phyloP scores from a whole-genome alignment of 2,797 vertebrate species.

The Oreonectes daqikongensis region DNA sequence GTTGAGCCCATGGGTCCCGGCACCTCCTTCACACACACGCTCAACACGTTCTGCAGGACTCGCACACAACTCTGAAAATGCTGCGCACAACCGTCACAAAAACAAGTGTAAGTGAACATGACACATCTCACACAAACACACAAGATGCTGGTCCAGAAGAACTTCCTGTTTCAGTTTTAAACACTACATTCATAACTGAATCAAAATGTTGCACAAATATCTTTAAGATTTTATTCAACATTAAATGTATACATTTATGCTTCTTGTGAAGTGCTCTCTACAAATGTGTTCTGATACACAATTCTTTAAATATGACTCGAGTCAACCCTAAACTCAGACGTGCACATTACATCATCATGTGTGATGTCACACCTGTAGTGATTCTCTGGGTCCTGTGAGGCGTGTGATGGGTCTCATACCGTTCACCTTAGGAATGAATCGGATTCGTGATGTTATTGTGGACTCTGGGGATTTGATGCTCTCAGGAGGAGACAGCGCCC shows the following conservation, averaged over 20 bases:
- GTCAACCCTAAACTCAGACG: background rate
- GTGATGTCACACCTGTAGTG: constrained; percentile 29
- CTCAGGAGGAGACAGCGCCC: constrained; percentile 75
- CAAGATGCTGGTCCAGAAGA: too few species aligned
- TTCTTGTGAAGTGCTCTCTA: too few species aligned
- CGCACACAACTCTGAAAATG: constrained; percentile 68
- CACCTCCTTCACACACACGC: constrained; percentile 74
- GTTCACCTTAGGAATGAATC: constrained; percentile 88
- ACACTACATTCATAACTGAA: too few species aligned
- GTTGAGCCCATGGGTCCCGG: constrained; percentile 83
- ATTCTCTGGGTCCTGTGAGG: constrained; percentile 58
- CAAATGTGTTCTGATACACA: too few species aligned
- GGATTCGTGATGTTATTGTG: constrained; percentile 78
- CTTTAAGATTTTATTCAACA: too few species aligned
- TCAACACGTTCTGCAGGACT: constrained; percentile 83
- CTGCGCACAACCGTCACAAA: constrained; percentile 48
- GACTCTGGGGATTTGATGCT: constrained; percentile 62
- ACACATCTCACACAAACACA: too few species aligned
- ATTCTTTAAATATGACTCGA: too few species aligned
- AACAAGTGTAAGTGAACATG: background rate
- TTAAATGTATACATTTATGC: too few species aligned
- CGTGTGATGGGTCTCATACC: constrained; percentile 88
- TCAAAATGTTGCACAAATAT: too few species aligned
- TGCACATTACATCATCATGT: background rate
- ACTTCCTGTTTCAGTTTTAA: too few species aligned